These are phyloP conservation scores for Mercenaria mercenaria DNA, from an alignment of 1,140 invertebrate genomes.

Conservation along the genomic window DNA sequence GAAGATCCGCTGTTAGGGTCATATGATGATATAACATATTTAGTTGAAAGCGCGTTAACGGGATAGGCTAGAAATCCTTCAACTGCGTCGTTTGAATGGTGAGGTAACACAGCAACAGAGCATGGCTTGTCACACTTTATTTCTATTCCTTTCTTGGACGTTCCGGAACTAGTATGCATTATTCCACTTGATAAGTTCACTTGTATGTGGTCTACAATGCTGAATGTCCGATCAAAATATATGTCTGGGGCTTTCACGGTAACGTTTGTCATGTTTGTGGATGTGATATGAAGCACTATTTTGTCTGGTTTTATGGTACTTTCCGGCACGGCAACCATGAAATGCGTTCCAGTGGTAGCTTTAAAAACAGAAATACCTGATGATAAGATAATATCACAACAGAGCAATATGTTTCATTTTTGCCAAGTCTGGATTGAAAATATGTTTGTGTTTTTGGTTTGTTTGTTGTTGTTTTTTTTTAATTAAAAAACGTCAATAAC, in stretches of 20 bases:
- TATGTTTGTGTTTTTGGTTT: too few relatives aligned
- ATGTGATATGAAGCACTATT: neutral
- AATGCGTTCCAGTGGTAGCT: neutral
- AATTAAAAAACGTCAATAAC: too few relatives aligned
- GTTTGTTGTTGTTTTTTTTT: too few relatives aligned
- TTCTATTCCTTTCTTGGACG: neutral
- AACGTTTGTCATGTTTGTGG: neutral
- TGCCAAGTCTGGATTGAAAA: too few relatives aligned
- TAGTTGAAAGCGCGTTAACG: neutral
- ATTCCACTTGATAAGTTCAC: neutral
- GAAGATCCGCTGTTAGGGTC: neutral
- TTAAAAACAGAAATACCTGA: neutral
- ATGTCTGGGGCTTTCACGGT: neutral
- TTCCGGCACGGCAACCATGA: neutral
- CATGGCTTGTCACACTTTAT: neutral
- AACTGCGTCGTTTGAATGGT: neutral
- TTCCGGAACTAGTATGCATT: neutral
- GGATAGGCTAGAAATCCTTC: constrained; percentile 3
- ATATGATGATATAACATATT: constrained; percentile 11
- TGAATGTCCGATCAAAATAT: neutral
- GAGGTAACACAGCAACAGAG: neutral
- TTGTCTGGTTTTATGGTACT: neutral
- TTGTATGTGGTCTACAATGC: neutral
- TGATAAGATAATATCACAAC: too few relatives aligned
- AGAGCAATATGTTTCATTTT: too few relatives aligned